Evolutionary conservation across 2,888 invertebrate genomes (phyloP).

Genomic region (Hydraecia micacea): DNA sequence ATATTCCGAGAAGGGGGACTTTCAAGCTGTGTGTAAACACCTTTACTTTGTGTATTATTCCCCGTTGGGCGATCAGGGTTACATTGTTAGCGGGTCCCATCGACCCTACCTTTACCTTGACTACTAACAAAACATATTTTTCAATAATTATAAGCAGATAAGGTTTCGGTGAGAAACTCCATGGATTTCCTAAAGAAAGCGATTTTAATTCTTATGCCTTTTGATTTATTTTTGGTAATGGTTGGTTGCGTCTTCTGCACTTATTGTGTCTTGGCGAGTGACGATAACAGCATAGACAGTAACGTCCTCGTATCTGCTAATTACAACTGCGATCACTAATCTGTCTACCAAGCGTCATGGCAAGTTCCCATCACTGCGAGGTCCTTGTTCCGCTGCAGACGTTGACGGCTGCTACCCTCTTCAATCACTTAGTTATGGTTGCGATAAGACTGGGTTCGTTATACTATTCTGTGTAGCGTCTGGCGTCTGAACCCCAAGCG

Average conservation of each 20-base stretch:
- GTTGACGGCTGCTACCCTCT: slow-evolving; percentile 3
- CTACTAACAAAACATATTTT: slow-evolving; percentile 25
- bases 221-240: neutral
- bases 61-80: slow-evolving; percentile 55
- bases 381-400: neutral
- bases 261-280: neutral
- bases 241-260: neutral
- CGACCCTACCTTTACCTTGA: slow-evolving; percentile 14
- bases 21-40: slow-evolving; percentile 53
- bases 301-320: neutral
- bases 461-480: neutral
- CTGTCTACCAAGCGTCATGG: neutral
- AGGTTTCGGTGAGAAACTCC: neutral
- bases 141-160: slow-evolving; percentile 2
- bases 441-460: slow-evolving; percentile 9
- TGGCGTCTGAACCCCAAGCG: slow-evolving; percentile 14
- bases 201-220: neutral
- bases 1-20: slow-evolving; percentile 48
- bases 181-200: neutral
- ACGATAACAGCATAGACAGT: neutral
- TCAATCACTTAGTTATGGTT: neutral
- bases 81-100: slow-evolving; percentile 51
- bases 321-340: neutral
- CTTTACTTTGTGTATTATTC: slow-evolving; percentile 51
- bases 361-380: neutral